Evolutionary conservation across 2,888 invertebrate genomes (phyloP).

Genomic region (Baronia brevicornis): DNA sequence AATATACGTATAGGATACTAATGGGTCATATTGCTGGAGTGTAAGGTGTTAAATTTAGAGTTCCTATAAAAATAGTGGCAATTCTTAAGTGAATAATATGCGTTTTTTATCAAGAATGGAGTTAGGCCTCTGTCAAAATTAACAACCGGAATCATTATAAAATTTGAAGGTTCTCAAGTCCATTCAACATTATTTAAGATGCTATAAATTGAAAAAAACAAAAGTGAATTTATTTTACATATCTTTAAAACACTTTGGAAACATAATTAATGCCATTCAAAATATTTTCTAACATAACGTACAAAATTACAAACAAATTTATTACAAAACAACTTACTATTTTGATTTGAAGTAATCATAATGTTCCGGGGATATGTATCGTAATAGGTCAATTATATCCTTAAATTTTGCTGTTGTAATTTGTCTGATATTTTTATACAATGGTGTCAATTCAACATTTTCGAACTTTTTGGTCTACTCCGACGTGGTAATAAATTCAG

Average conservation of each 20-base stretch:
- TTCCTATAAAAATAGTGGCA: constrained; percentile 6
- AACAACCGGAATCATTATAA: too few relatives aligned
- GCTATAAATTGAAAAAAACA: constrained; percentile 4
- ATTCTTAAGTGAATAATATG: constrained; percentile 1
- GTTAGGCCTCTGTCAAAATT: constrained; percentile 4
- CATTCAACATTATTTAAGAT: constrained; percentile 4
- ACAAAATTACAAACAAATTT: constrained; percentile 5
- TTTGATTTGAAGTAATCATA: constrained; percentile 3
- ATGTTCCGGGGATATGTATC: constrained; percentile 5
- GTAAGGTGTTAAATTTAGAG: constrained; percentile 2
- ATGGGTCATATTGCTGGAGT: constrained; percentile 4
- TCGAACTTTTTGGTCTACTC: too few relatives aligned
- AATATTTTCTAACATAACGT: constrained; percentile 1
- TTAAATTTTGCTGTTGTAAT: constrained; percentile 3
- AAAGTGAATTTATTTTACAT: constrained; percentile 4
- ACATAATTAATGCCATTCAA: too few relatives aligned
- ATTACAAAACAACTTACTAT: constrained; percentile 4
- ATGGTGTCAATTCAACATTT: constrained; percentile 6
- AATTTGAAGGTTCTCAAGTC: constrained; percentile 3
- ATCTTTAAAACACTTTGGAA: constrained; percentile 2
- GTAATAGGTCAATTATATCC: constrained; percentile 3
- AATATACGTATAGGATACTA: constrained; percentile 4
- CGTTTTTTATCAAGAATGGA: constrained; percentile 5
- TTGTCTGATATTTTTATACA: constrained; percentile 5
- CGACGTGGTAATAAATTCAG: too few relatives aligned